These are phyloP conservation scores for Drosophila bocqueti DNA, from an alignment of 1,140 invertebrate species.

Conservation along the genomic window DNA sequence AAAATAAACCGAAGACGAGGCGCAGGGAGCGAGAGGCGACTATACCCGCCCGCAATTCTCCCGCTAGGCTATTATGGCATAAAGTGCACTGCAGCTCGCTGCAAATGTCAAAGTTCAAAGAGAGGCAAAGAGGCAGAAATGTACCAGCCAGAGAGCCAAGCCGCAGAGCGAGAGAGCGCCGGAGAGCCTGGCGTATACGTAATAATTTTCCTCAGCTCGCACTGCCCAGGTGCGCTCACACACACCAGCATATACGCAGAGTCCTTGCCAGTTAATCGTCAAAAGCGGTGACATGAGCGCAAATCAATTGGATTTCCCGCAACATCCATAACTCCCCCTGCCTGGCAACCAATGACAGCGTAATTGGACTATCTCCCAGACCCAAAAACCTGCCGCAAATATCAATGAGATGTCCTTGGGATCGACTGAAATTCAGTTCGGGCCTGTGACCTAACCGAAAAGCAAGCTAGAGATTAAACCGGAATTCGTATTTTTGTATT, in stretches of 20 bases:
- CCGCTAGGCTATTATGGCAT: conserved; percentile 37
- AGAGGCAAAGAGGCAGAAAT: conserved; percentile 6
- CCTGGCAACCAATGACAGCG: conserved; percentile 17
- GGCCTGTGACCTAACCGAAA: not conserved
- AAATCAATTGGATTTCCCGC: conserved; percentile 25
- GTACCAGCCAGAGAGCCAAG: conserved; percentile 9
- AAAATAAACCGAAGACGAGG: conserved; percentile 1
- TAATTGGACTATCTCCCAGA: conserved; percentile 12
- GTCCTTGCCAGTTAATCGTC: conserved; percentile 25
- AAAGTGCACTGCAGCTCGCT: conserved; percentile 50
- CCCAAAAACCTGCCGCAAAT: not conserved
- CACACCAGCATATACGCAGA: conserved; percentile 3
- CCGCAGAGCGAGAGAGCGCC: conserved; percentile 14
- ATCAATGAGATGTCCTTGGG: conserved; percentile 12
- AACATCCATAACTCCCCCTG: conserved; percentile 13
- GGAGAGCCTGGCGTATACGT: conserved; percentile 42
- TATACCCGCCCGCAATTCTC: conserved; percentile 34
- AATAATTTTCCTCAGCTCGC: conserved; percentile 25
- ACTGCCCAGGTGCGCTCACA: conserved; percentile 19
- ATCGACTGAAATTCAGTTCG: too few species aligned
- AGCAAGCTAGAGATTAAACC: not conserved
- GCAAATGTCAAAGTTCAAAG: conserved; percentile 61
- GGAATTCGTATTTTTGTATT: not conserved
- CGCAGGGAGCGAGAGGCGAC: conserved; percentile 1
- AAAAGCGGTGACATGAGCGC: conserved; percentile 12